Conservation (phyloP, 1,140 invertebrate species). For the Meloidogyne floridensis region DNA sequence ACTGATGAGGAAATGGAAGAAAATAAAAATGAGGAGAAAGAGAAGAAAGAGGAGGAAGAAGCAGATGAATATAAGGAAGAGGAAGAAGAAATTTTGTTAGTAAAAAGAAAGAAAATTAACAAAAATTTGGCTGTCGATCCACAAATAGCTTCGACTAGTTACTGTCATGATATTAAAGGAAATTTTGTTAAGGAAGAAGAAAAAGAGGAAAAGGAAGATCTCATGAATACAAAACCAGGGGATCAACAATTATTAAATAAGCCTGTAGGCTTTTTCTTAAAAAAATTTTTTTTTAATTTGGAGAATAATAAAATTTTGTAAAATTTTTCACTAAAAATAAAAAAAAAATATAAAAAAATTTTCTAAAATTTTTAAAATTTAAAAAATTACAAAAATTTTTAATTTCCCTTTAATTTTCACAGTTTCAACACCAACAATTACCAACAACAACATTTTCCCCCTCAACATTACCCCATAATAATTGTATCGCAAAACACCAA, state of each 20-base stretch:
- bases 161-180: neutral
- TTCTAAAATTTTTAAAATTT: neutral
- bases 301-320: neutral
- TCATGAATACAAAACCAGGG: neutral
- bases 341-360: neutral
- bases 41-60: neutral
- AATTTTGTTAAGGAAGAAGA: neutral
- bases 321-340: neutral
- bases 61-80: neutral
- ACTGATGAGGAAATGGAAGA: neutral
- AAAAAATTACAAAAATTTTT: neutral
- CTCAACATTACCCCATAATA: neutral
- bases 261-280: neutral
- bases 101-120: neutral
- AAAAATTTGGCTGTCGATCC: neutral
- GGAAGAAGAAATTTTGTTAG: neutral
- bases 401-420: neutral
- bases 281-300: neutral
- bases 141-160: slow-evolving; percentile 1
- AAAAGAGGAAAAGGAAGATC: neutral
- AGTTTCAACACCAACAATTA: slow-evolving; percentile 1
- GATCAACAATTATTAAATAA: neutral
- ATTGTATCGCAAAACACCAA: neutral
- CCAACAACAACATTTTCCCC: neutral
- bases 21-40: neutral